Base-by-base conservation (phyloP, 2,888 invertebrate genomes). In the Clusia tigrina region DNA sequence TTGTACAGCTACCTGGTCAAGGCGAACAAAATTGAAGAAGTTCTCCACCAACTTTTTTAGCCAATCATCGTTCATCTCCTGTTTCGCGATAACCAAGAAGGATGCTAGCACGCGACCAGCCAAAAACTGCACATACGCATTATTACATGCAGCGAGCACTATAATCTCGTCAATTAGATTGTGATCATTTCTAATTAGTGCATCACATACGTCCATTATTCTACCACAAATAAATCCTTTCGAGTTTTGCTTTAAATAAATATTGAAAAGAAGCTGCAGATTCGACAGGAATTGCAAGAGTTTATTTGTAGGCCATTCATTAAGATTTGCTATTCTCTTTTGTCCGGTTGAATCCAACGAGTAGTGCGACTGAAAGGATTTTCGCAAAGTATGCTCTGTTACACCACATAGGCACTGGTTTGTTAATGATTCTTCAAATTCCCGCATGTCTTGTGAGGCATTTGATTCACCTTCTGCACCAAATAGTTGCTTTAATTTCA, bases 141-240 rank as follows among this genome's bases (percentile, higher is more conserved):
- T 92, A 65, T 89, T 88, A 74, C 90, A 90, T 74, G 91, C 90
- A 15, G 91, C 90, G 69, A 94, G 85, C 68, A 92, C 91, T 59
- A 94, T 89, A 60, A 94, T 89, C 84, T 94, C 92, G 72, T 93
- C 92, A 67, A 94, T 90, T 79, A 94, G 89, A 74, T 92, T 92
- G 78, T 92, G 91, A 79, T 92, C 91, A 81, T 93, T 93, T 60
- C 90, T 87, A 69, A 92, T 89, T 57, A 94, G 86, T 60, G 91
- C 89, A 77, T 93, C 91, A 81, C 93, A 93, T 20, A 93, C 89
- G 71, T 90, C 90, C 84, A 91, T 90, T 54, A 95, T 88, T 72
- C 90, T 88, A 46, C 91, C 89, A 83, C 95, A 95, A 81, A 94
- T 92, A 37, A 89, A 88, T 15, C 94, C 94, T 67, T 90, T 90